A percentile compares a stretch with the other conserved stretches of the same genome.
These are phyloP conservation scores for Fissipunctia ypsillon DNA, from an alignment of 2,888 invertebrate genomes.

Conservation along the genomic window DNA sequence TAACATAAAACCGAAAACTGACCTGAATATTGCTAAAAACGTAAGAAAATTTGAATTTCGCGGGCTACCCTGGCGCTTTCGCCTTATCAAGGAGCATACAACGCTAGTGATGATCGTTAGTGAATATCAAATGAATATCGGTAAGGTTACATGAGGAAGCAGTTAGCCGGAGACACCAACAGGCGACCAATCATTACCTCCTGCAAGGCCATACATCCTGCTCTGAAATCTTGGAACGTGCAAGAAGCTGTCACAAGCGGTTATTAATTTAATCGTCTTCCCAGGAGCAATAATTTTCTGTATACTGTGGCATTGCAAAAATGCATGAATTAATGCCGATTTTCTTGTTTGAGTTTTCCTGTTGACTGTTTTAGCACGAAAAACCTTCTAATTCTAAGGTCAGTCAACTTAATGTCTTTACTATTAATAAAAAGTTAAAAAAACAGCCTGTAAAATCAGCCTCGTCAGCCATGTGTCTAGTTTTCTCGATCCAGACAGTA, in stretches of 20 bases:
- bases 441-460: background rate
- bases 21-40: too few species aligned
- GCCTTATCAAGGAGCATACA: conserved; percentile 15
- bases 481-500: background rate
- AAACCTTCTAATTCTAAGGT: background rate
- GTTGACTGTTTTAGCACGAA: background rate
- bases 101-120: conserved; percentile 49
- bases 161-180: conserved; percentile 44
- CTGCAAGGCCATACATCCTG: conserved; percentile 37
- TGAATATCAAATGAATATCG: conserved; percentile 56
- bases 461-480: too few species aligned
- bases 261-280: conserved; percentile 25
- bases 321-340: background rate
- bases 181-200: conserved; percentile 48
- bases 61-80: too few species aligned
- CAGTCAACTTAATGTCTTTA: background rate
- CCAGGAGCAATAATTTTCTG: conserved; percentile 21
- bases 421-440: background rate
- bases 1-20: too few species aligned
- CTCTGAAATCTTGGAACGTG: conserved; percentile 32
- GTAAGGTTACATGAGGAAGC: conserved; percentile 53
- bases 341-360: background rate
- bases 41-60: too few species aligned
- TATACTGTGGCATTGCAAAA: background rate
- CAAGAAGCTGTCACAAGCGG: conserved; percentile 25